Conservation (phyloP, 2,797 vertebrate genomes). For the Acrossocheilus wenchowensis region DNA sequence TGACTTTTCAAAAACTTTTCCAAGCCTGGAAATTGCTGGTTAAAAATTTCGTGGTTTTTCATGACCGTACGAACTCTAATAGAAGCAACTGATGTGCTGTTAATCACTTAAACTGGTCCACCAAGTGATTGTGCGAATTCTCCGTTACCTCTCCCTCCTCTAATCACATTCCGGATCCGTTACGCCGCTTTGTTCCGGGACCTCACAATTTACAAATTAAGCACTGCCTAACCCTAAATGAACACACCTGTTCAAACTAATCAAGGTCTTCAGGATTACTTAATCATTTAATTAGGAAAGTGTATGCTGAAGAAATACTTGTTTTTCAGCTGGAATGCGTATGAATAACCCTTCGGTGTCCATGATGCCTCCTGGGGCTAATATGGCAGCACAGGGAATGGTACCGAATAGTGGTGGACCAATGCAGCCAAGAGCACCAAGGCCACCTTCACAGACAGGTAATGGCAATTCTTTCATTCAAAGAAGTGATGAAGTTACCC, state of each 20-base stretch:
- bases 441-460: conserved; percentile 93
- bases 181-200: too few relatives aligned
- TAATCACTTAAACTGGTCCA: too few relatives aligned
- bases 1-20: too few relatives aligned
- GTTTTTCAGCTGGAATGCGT: conserved; percentile 83
- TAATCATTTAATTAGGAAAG: neutral
- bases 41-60: too few relatives aligned
- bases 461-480: conserved; percentile 47
- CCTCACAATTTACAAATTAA: too few relatives aligned
- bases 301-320: conserved; percentile 7
- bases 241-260: neutral
- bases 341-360: conserved; percentile 87
- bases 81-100: too few relatives aligned
- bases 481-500: neutral
- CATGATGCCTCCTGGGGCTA: conserved; percentile 89
- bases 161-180: too few relatives aligned
- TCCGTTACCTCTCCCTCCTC: too few relatives aligned
- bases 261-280: neutral
- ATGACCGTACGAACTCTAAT: too few relatives aligned
- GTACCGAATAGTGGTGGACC: conserved; percentile 86
- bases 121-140: too few relatives aligned
- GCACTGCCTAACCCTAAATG: too few relatives aligned
- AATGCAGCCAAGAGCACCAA: conserved; percentile 88
- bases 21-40: too few relatives aligned
- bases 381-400: conserved; percentile 86